Evolutionary conservation across 2,888 invertebrate genomes (phyloP).

Genomic region (Drosophila anomelani): DNA sequence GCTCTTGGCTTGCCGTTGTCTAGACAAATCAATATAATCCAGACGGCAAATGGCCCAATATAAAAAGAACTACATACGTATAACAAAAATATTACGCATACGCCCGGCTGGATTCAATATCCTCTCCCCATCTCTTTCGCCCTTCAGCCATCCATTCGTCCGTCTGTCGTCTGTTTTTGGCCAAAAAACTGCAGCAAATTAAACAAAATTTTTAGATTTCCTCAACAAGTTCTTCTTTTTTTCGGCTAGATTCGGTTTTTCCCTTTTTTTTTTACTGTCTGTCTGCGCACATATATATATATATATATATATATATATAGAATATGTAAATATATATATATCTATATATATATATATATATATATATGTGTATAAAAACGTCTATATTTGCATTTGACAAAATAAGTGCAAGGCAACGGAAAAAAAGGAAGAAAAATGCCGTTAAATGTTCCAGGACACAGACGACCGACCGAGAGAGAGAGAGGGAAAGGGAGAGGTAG

Average conservation of each 20-base stretch:
- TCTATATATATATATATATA: constrained; percentile 6
- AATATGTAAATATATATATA: constrained; percentile 26
- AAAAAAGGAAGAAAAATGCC: constrained; percentile 34
- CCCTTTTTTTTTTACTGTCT: constrained; percentile 61
- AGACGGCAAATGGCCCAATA: constrained; percentile 61
- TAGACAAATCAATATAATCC: constrained; percentile 76
- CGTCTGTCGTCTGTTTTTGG: constrained; percentile 4
- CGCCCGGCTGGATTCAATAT: constrained; percentile 54
- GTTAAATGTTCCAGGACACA: constrained; percentile 57
- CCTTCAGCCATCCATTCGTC: not conserved
- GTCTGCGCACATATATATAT: constrained; percentile 34
- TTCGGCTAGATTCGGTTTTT: constrained; percentile 10
- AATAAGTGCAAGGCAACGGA: constrained; percentile 68
- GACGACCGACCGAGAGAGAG: constrained; percentile 20
- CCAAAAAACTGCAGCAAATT: constrained; percentile 65
- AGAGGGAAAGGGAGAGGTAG: not conserved
- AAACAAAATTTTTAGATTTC: constrained; percentile 77
- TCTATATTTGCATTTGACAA: constrained; percentile 80
- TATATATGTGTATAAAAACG: constrained; percentile 46
- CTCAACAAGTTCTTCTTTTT: constrained; percentile 51
- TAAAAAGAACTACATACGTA: constrained; percentile 60
- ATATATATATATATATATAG: constrained; percentile 8
- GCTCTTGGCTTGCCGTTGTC: constrained; percentile 23
- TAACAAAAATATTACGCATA: constrained; percentile 72
- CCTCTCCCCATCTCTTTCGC: not conserved